Percentiles rank a stretch among this genome's conserved stretches.
Evolutionary conservation across 2,113 vertebrate genomes (phyloP).

Genomic region (Lanius ludovicianus): DNA sequence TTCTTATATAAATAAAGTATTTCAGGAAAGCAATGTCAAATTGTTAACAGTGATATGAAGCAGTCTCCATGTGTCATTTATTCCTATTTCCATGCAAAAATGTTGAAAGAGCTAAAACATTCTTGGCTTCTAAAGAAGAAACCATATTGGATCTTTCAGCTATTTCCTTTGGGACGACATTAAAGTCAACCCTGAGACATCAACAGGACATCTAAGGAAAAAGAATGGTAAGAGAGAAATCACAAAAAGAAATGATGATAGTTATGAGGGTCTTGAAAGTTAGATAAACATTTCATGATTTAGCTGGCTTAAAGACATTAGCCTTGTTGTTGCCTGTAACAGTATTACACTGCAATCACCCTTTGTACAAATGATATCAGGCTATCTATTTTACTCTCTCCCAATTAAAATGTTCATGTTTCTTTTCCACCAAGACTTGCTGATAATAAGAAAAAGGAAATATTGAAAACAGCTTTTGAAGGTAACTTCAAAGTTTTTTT

Average conservation of each 20-base stretch:
- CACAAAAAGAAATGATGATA: neutral
- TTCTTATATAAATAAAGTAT: slow-evolving; percentile 14
- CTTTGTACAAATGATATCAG: neutral
- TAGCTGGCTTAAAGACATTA: neutral
- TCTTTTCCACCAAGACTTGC: neutral
- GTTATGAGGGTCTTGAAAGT: neutral
- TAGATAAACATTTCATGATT: slow-evolving; percentile 29
- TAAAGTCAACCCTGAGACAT: slow-evolving; percentile 42
- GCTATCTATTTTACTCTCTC: slow-evolving; percentile 11
- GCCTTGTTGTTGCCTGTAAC: neutral
- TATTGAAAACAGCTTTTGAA: slow-evolving; percentile 20
- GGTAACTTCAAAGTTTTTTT: slow-evolving; percentile 14
- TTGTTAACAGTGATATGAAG: slow-evolving; percentile 53
- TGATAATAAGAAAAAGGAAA: slow-evolving; percentile 15
- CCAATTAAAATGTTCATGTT: slow-evolving; percentile 1
- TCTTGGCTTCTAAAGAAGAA: slow-evolving; percentile 39
- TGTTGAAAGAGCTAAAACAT: slow-evolving; percentile 23
- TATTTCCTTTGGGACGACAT: slow-evolving; percentile 33
- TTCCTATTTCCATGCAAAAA: slow-evolving; percentile 28
- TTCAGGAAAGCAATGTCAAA: slow-evolving; percentile 35
- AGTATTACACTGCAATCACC: neutral
- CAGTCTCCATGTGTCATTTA: slow-evolving; percentile 51
- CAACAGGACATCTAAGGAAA: slow-evolving; percentile 8
- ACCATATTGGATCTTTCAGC: slow-evolving; percentile 47
- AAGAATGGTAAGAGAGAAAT: neutral